Evolutionary conservation across 2,113 vertebrate species (phyloP).

Genomic region (Phycodurus eques): DNA sequence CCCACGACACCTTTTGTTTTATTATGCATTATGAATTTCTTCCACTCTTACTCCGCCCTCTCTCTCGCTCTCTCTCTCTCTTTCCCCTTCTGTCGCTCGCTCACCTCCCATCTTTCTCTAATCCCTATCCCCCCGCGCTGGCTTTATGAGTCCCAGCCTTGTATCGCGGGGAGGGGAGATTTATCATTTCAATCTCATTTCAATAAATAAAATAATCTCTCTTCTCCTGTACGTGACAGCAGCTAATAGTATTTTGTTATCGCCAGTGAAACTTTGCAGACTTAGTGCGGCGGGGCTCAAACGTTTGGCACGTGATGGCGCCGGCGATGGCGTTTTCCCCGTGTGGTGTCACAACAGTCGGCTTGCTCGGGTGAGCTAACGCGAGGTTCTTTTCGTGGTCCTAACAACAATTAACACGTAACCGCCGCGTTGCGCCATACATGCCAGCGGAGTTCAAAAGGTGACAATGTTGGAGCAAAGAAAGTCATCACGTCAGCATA

Average conservation of each 20-base stretch:
- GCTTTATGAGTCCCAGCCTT: slow-evolving; percentile 98
- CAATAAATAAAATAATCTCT: slow-evolving; percentile 97
- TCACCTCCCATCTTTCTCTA: slow-evolving; percentile 79
- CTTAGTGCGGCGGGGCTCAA: slow-evolving; percentile 59
- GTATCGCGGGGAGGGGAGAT: slow-evolving; percentile 89
- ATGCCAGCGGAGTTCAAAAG: too few relatives aligned
- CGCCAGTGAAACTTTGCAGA: slow-evolving; percentile 82
- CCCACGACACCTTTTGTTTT: slow-evolving; percentile 86
- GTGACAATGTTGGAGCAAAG: too few relatives aligned
- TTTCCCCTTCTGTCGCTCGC: slow-evolving; percentile 54
- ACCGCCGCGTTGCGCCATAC: too few relatives aligned
- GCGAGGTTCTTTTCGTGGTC: background rate
- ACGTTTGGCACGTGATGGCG: slow-evolving; percentile 48
- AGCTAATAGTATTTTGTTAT: slow-evolving; percentile 95
- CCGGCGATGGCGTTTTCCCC: slow-evolving; percentile 11
- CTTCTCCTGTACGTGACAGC: slow-evolving; percentile 83
- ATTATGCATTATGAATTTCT: slow-evolving; percentile 87
- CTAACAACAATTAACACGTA: background rate
- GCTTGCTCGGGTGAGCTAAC: slow-evolving; percentile 16
- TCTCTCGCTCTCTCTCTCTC: slow-evolving; percentile 38
- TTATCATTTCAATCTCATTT: slow-evolving; percentile 96
- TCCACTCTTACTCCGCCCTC: slow-evolving; percentile 73
- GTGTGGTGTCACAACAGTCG: slow-evolving; percentile 35
- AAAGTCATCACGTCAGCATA: too few relatives aligned
- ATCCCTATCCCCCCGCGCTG: slow-evolving; percentile 84